These are phyloP conservation scores for Choloepus didactylus DNA, from an alignment of 2,797 vertebrate species.

Conservation along the genomic window DNA sequence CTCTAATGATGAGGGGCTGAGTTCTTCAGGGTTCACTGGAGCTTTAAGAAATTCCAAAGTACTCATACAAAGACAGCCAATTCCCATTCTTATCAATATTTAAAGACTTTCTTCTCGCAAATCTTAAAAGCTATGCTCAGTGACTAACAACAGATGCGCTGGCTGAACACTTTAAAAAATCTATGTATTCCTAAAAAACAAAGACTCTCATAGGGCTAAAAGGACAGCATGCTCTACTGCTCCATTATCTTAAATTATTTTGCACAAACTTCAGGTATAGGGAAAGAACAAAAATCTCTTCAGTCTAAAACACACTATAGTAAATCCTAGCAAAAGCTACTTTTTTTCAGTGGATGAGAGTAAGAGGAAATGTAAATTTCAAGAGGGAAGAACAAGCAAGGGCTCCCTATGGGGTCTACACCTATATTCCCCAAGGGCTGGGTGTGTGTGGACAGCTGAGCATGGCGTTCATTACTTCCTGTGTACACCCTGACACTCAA, in stretches of 20 bases:
- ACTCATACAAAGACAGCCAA: slow-evolving; percentile 33
- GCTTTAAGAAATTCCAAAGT: slow-evolving; percentile 58
- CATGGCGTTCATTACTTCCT: not conserved
- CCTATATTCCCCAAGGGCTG: not conserved
- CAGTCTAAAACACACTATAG: not conserved
- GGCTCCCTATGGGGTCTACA: not conserved
- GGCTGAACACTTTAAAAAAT: slow-evolving; percentile 15
- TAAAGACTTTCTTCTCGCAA: slow-evolving; percentile 72
- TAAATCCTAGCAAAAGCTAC: slow-evolving; percentile 8
- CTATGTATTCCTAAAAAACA: slow-evolving; percentile 17
- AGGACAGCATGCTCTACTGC: not conserved
- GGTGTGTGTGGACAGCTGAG: not conserved
- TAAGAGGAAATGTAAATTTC: not conserved
- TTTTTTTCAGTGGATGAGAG: not conserved
- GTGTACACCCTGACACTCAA: not conserved
- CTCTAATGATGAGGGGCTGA: slow-evolving; percentile 2
- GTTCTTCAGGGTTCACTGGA: slow-evolving; percentile 22
- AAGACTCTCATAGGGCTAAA: not conserved
- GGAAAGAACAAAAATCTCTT: slow-evolving; percentile 50
- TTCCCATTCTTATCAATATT: slow-evolving; percentile 68
- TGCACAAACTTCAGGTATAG: slow-evolving; percentile 28
- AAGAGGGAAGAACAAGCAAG: not conserved
- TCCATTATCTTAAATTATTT: slow-evolving; percentile 39
- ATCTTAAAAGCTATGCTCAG: slow-evolving; percentile 53
- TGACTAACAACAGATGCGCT: slow-evolving; percentile 55